Evolutionary conservation across 92 coral and sea anemone genomes (phyloP).

Genomic region (Zoanthus sansibaricus): DNA sequence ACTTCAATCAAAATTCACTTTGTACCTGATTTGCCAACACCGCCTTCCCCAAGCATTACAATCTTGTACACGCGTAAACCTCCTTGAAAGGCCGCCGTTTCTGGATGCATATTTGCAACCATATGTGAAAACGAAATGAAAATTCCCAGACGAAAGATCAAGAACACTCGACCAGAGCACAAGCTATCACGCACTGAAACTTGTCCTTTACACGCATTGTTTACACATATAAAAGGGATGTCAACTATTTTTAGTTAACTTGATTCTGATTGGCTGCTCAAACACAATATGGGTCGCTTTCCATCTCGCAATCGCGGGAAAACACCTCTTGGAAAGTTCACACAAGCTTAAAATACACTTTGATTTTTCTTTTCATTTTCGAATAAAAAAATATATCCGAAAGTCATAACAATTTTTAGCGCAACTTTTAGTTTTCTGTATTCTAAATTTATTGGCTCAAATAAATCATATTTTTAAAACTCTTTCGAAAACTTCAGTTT

Average conservation of each 20-base stretch:
- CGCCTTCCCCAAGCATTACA: constrained; percentile 78
- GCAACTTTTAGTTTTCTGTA: not conserved
- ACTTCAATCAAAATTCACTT: constrained; percentile 23
- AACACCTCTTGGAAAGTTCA: not conserved
- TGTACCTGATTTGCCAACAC: constrained; percentile 79
- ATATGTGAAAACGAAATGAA: not conserved
- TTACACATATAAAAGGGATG: constrained; percentile 7
- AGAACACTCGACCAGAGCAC: not conserved
- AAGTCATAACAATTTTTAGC: not conserved
- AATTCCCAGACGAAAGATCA: not conserved
- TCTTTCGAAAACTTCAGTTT: not conserved
- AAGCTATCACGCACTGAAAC: constrained; percentile 37
- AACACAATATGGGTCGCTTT: constrained; percentile 8
- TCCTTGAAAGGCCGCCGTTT: constrained; percentile 70
- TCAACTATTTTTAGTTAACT: constrained; percentile 16
- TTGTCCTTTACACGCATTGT: constrained; percentile 22
- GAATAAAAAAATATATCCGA: not conserved
- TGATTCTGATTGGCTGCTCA: constrained; percentile 19
- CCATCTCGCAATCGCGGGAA: not conserved
- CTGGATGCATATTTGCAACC: constrained; percentile 71
- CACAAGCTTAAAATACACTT: not conserved
- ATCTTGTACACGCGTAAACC: constrained; percentile 76
- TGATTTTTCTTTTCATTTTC: constrained; percentile 32
- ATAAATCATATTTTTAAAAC: not conserved
- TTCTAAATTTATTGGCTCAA: not conserved